These are phyloP conservation scores for Cotesia chilonis DNA, from an alignment of 1,140 invertebrate genomes.

Conservation along the genomic window DNA sequence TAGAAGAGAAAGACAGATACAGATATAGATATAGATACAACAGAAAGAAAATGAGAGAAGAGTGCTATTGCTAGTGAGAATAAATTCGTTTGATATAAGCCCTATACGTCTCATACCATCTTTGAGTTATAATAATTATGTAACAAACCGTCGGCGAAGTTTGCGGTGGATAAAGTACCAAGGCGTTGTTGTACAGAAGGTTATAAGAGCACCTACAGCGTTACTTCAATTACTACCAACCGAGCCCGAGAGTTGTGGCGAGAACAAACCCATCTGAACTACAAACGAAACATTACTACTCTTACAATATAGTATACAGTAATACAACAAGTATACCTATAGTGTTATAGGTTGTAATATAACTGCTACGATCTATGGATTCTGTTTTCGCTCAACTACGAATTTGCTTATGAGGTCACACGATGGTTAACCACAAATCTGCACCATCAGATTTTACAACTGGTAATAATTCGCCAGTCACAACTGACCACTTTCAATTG, in stretches of 20 bases:
- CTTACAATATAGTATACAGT: too few species aligned
- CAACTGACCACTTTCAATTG: neutral
- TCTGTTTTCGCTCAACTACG: constrained; percentile 1
- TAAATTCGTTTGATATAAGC: constrained; percentile 33
- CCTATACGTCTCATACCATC: constrained; percentile 13
- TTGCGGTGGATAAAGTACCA: constrained; percentile 30
- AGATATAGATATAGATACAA: neutral
- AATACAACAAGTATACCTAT: too few species aligned
- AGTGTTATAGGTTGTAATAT: too few species aligned
- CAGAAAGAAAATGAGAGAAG: neutral
- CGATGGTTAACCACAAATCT: neutral
- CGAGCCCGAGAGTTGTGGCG: constrained; percentile 29
- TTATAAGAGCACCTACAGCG: constrained; percentile 22
- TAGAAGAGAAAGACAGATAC: neutral
- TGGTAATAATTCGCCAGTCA: constrained; percentile 1
- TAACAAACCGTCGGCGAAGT: constrained; percentile 35
- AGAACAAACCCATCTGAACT: neutral
- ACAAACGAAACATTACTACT: constrained; percentile 1
- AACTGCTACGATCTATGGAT: neutral
- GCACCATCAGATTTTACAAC: constrained; percentile 4
- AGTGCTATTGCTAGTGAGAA: neutral
- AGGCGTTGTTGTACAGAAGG: neutral
- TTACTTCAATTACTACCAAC: constrained; percentile 43
- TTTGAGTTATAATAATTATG: constrained; percentile 41
- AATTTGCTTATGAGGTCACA: constrained; percentile 18